Evolutionary conservation across 2,797 vertebrate genomes (phyloP), one percentile per base, ranked within the genome.

Genomic region (Melopsittacus undulatus): DNA sequence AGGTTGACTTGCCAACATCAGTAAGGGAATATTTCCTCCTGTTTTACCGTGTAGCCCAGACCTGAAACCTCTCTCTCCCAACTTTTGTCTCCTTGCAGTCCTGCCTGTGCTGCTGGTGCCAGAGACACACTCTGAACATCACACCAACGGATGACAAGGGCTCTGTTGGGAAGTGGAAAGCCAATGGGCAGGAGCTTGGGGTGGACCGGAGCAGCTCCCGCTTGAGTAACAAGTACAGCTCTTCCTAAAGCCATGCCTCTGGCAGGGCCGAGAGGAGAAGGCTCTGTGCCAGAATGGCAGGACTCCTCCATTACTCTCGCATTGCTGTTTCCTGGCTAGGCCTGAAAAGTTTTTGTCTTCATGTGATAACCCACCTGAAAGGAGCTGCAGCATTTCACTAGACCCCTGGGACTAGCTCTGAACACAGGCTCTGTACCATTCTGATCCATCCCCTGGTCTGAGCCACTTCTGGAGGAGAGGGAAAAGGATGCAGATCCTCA

Each of bases 71-170:
- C n/a, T n/a, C n/a, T n/a, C n/a, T 43, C 26, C 34, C 9, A 16
- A 22, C 26, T 85, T 32, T 51, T 90, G 64, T 87, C 62, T 89
- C 94, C 94, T 72, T 11, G 0, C 67, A 99, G 98, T 98, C 98
- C 9, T 99, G 98, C 94, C 98, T 99, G 93, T 98, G 98, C 97
- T 99, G 98, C 97, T 98, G 98, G 98, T 98, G 98, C 97, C 98
- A 99, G 96, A 97, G 98, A 70, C 97, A 98, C 0, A 91, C 92
- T 11, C 95, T 98, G 76, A 97, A 97, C 89, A 96, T 97, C 66
- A 98, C 98, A 19, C 98, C 98, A 2, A 98, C 97, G 7, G 98
- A 99, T 1, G 98, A 98, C 38, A 98, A 97, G 80, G 98, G 98
- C 17, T 98, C 98, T 0, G 98, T 97, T 1, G 97, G 97, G 17